Conservation (phyloP, 1,140 invertebrate genomes). For the Lordiphosa mommai region DNA sequence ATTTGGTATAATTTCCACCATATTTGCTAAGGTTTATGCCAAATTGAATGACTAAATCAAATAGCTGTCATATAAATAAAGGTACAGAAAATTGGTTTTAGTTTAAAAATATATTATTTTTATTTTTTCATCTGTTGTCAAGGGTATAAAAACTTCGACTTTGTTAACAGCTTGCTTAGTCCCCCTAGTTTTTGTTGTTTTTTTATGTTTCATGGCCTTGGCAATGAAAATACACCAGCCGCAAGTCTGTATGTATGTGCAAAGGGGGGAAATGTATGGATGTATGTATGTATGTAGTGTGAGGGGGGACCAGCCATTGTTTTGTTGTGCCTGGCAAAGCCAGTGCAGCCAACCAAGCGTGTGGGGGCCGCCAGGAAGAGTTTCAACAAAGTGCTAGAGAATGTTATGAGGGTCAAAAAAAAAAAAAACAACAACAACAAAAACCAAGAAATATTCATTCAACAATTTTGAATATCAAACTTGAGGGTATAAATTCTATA, state of each 20-base stretch:
- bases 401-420: neutral
- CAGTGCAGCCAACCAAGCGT: conserved; percentile 27
- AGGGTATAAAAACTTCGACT: neutral
- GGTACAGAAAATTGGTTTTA: no score
- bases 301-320: conserved; percentile 46
- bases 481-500: no score
- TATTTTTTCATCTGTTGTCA: no score
- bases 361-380: neutral
- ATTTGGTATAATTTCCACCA: no score
- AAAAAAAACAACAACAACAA: no score
- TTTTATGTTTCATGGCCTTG: conserved; percentile 42
- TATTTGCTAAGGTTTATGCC: no score
- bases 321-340: conserved; percentile 25
- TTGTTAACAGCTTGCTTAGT: neutral
- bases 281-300: neutral
- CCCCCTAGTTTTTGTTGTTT: neutral
- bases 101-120: no score
- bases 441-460: no score
- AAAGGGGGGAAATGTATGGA: neutral
- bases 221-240: conserved; percentile 46
- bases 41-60: no score
- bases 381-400: neutral
- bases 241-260: conserved; percentile 6
- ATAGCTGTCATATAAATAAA: no score
- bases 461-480: no score